Conservation (phyloP, 2,888 invertebrate species). For the Torymus aiolomorphi region DNA sequence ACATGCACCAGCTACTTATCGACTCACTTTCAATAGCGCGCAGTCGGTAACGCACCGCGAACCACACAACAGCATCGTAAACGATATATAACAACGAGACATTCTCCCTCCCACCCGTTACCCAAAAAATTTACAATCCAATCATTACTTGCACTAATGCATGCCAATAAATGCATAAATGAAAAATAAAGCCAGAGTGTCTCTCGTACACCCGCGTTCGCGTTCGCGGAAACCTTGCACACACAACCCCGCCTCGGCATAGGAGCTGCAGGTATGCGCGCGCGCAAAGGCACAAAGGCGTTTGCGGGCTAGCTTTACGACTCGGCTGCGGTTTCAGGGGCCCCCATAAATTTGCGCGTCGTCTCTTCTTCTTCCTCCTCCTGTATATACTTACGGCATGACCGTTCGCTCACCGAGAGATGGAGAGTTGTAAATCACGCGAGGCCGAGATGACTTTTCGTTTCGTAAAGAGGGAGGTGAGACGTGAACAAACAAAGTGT, state of each 20-base stretch:
- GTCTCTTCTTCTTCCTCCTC: too few relatives aligned
- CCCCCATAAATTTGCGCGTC: conserved; percentile 46
- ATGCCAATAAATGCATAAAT: conserved; percentile 34
- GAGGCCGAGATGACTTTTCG: too few relatives aligned
- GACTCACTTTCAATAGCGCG: not conserved
- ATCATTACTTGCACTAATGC: conserved; percentile 49
- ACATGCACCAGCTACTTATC: too few relatives aligned
- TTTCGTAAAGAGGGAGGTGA: too few relatives aligned
- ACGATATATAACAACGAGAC: conserved; percentile 17
- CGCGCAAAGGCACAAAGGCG: conserved; percentile 24
- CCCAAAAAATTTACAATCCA: conserved; percentile 41
- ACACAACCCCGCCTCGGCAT: too few relatives aligned
- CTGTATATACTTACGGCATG: too few relatives aligned
- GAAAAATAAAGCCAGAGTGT: too few relatives aligned
- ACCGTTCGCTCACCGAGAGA: too few relatives aligned
- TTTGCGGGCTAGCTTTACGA: conserved; percentile 56
- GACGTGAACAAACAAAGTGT: too few relatives aligned
- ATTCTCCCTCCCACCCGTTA: not conserved
- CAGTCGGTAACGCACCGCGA: too few relatives aligned
- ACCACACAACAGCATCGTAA: not conserved
- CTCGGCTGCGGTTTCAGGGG: conserved; percentile 56
- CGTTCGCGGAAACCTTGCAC: not conserved
- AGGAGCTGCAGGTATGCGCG: conserved; percentile 36
- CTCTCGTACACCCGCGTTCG: too few relatives aligned
- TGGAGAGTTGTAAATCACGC: too few relatives aligned